phyloP scores from a whole-genome alignment of 92 coral and sea anemone species.

The Bergia puertoricense region DNA sequence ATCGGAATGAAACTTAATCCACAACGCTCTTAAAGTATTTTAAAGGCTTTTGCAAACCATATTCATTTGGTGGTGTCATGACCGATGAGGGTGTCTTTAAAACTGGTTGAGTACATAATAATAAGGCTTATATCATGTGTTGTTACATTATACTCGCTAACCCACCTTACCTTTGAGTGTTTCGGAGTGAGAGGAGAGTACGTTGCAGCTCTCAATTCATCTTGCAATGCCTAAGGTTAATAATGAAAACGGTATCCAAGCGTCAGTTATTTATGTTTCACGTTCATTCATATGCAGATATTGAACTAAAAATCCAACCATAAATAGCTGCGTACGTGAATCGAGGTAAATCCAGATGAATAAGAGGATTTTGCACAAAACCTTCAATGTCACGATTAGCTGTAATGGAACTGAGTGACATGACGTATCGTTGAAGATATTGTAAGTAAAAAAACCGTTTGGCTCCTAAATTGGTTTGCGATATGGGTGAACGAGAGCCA shows the following conservation, averaged over 20 bases:
- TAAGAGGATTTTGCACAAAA: not conserved
- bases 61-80: not conserved
- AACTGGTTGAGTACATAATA: not conserved
- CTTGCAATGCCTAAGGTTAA: slow-evolving; percentile 79
- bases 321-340: not conserved
- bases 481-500: not conserved
- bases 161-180: slow-evolving; percentile 68
- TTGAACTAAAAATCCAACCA: not conserved
- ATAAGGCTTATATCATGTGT: no score
- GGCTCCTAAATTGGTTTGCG: not conserved
- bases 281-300: slow-evolving; percentile 11
- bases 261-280: not conserved
- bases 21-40: not conserved
- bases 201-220: slow-evolving; percentile 71
- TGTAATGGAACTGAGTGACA: not conserved
- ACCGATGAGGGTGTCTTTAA: not conserved
- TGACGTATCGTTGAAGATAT: not conserved
- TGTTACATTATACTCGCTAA: no score
- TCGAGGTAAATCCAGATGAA: not conserved
- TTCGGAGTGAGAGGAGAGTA: slow-evolving; percentile 73
- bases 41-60: not conserved
- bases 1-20: not conserved
- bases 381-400: not conserved
- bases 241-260: not conserved
- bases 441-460: not conserved